A percentile compares a stretch with the other conserved stretches of the same genome.
Conservation (phyloP, 2,113 vertebrate genomes). For the Diphyllodes magnificus region DNA sequence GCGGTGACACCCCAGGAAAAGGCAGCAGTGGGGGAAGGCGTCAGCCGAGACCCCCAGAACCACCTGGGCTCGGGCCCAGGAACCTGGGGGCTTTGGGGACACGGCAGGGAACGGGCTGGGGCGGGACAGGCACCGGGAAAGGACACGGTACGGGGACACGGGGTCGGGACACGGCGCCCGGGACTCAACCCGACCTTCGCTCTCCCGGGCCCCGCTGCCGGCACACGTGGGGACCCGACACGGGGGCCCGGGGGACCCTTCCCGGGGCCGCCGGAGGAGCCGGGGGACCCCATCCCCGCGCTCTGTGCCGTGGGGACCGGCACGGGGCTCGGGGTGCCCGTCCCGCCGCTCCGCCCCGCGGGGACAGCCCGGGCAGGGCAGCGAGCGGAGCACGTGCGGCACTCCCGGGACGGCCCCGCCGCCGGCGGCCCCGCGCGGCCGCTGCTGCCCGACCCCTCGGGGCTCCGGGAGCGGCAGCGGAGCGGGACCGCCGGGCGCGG, state of each 20-base stretch:
- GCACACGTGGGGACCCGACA: background rate
- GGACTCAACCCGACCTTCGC: background rate
- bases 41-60: background rate
- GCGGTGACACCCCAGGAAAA: background rate
- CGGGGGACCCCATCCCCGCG: background rate
- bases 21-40: background rate
- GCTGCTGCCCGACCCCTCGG: background rate
- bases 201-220: background rate
- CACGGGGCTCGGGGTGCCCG: too few relatives aligned
- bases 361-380: background rate
- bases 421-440: background rate
- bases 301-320: background rate
- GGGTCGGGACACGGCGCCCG: rapidly evolving
- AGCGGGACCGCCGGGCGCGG: background rate
- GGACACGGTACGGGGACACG: background rate
- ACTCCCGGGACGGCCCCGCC: background rate
- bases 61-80: rapidly evolving
- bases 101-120: background rate
- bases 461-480: background rate
- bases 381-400: background rate
- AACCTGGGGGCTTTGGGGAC: rapidly evolving
- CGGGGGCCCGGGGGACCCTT: rapidly evolving
- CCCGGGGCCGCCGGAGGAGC: background rate
- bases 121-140: background rate
- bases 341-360: background rate